phyloP scores from a whole-genome alignment of 2,797 vertebrate species.

The Hemitrygon akajei region DNA sequence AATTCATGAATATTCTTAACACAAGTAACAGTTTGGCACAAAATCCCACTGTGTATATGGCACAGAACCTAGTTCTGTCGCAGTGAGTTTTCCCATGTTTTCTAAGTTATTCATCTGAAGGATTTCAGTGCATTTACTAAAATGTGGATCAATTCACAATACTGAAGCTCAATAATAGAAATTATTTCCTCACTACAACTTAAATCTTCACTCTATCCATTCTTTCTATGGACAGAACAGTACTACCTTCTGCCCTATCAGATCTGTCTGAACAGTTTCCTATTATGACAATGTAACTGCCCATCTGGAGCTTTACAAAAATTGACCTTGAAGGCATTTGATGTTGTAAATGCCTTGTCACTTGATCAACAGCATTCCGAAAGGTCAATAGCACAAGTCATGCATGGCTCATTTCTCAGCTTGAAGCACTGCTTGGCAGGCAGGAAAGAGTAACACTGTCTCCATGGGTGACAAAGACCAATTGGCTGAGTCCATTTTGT shows the following conservation, averaged over 20 bases:
- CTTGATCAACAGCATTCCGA: neutral
- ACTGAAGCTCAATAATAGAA: neutral
- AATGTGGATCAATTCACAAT: neutral
- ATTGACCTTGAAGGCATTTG: neutral
- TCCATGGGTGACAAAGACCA: neutral
- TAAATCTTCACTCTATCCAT: neutral
- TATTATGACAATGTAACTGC: neutral
- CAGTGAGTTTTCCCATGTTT: neutral
- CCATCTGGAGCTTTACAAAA: neutral
- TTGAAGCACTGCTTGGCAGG: neutral
- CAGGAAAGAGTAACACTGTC: neutral
- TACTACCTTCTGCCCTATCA: neutral
- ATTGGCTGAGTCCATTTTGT: neutral
- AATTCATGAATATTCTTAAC: constrained; percentile 1
- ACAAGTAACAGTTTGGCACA: neutral
- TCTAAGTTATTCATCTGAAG: neutral
- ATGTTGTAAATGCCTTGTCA: neutral
- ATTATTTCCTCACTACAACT: neutral
- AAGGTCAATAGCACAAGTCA: neutral
- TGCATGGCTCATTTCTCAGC: neutral
- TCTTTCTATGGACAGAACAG: neutral
- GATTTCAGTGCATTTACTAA: constrained; percentile 8
- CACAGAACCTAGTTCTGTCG: neutral
- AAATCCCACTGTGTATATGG: neutral
- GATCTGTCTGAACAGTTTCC: neutral